Evolutionary conservation across 2,888 invertebrate genomes (phyloP).

Genomic region (Metallyticus violacea): DNA sequence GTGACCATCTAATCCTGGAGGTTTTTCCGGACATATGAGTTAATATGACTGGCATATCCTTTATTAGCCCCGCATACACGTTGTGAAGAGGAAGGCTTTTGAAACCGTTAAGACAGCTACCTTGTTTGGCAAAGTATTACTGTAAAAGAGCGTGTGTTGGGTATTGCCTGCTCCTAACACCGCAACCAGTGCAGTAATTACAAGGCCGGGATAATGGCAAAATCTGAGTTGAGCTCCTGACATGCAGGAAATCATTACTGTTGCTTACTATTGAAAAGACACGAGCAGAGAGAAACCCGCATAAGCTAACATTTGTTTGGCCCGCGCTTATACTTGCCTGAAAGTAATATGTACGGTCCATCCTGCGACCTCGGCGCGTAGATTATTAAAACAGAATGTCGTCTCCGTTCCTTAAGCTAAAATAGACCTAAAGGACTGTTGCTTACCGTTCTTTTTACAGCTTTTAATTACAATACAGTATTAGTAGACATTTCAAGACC

Average conservation of each 20-base stretch:
- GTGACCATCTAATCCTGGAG: not conserved
- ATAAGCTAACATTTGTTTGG: slow-evolving; percentile 19
- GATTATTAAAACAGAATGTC: slow-evolving; percentile 12
- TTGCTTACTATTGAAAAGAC: slow-evolving; percentile 11
- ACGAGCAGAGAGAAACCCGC: not conserved
- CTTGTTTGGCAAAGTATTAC: slow-evolving; percentile 15
- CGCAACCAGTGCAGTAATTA: slow-evolving; percentile 11
- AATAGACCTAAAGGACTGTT: not conserved
- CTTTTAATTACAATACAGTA: not conserved
- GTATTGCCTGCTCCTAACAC: not conserved
- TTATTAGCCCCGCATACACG: not conserved
- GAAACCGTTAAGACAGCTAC: slow-evolving; percentile 5
- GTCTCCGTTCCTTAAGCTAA: not conserved
- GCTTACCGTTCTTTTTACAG: not conserved
- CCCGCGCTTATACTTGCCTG: not conserved
- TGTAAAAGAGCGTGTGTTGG: not conserved
- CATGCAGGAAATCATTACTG: not conserved
- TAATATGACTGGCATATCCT: not conserved
- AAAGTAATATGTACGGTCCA: slow-evolving; percentile 1
- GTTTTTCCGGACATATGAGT: not conserved
- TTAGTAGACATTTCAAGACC: not conserved
- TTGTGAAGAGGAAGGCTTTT: not conserved
- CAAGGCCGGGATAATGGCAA: not conserved
- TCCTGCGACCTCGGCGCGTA: not conserved
- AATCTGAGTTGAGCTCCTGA: not conserved